Evolutionary conservation across 2,888 invertebrate genomes (phyloP).

Genomic region (Leptinotarsa tumamoca): DNA sequence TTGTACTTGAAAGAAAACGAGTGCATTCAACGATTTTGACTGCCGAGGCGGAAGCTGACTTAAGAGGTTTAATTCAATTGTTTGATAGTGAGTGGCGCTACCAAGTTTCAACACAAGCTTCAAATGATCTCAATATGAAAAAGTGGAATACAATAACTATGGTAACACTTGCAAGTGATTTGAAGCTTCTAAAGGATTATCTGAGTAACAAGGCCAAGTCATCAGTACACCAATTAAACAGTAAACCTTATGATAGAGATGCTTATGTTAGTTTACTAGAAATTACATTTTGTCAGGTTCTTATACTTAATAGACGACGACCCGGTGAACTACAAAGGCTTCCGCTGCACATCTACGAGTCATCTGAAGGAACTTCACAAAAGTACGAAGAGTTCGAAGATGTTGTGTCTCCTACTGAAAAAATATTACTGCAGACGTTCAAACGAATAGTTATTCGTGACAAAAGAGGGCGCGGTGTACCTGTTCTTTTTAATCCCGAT

Average conservation of each 20-base stretch:
- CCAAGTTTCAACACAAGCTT: conserved; percentile 40
- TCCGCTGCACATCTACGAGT: conserved; percentile 24
- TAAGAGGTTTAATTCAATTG: too few relatives aligned
- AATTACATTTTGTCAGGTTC: conserved; percentile 47
- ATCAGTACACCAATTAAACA: conserved; percentile 23
- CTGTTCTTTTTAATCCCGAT: conserved; percentile 45
- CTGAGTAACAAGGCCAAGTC: conserved; percentile 15
- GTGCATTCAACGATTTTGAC: too few relatives aligned
- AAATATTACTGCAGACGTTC: conserved; percentile 33
- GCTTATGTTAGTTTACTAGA: conserved; percentile 44
- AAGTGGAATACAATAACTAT: conserved; percentile 47
- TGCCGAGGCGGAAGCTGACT: too few relatives aligned
- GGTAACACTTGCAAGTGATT: neutral
- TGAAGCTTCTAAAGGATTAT: too few relatives aligned
- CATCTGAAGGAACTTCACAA: neutral
- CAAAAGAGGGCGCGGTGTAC: conserved; percentile 37
- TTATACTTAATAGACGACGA: conserved; percentile 51
- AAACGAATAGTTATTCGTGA: conserved; percentile 38
- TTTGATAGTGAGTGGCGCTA: conserved; percentile 2
- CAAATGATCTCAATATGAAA: conserved; percentile 39
- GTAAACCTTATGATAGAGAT: conserved; percentile 18
- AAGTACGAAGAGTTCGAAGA: conserved; percentile 42
- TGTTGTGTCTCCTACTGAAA: conserved; percentile 19
- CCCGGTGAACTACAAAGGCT: conserved; percentile 51
- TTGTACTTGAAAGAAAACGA: too few relatives aligned